Evolutionary conservation across 2,888 invertebrate genomes (phyloP).

Genomic region (Bembecia ichneumoniformis): DNA sequence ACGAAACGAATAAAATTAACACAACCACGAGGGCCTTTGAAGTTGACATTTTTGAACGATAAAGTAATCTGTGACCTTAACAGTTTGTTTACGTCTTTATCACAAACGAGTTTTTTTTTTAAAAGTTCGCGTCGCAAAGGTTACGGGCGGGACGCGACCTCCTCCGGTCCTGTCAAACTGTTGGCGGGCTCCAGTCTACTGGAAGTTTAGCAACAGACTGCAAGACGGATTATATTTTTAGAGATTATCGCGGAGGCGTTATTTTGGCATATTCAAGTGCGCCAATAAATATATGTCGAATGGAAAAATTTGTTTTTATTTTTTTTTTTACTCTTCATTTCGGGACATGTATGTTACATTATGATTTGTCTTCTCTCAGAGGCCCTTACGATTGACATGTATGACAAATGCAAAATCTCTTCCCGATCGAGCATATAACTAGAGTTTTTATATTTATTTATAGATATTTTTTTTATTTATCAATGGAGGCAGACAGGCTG

Average conservation of each 20-base stretch:
- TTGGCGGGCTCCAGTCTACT: conserved; percentile 37
- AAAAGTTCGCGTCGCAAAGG: conserved; percentile 7
- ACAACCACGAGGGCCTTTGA: neutral
- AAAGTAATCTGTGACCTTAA: too few relatives aligned
- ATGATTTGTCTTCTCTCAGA: too few relatives aligned
- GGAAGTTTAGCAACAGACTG: conserved; percentile 34
- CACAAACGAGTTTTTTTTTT: neutral
- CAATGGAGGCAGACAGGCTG: too few relatives aligned
- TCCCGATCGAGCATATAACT: too few relatives aligned
- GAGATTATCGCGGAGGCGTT: conserved; percentile 34
- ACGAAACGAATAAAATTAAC: neutral
- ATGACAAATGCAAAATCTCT: too few relatives aligned
- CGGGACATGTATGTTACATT: too few relatives aligned
- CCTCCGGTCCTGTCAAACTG: conserved; percentile 13
- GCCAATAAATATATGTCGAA: conserved; percentile 10
- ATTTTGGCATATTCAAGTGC: conserved; percentile 15
- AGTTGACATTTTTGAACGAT: neutral
- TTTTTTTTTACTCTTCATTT: too few relatives aligned
- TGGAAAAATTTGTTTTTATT: neutral
- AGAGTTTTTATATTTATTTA: too few relatives aligned
- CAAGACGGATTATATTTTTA: conserved; percentile 37
- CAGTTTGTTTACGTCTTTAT: neutral
- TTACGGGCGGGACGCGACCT: conserved; percentile 22
- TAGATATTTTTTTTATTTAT: too few relatives aligned
- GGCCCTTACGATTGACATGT: too few relatives aligned